A percentile compares a stretch with the other conserved stretches of the same genome.
Evolutionary conservation across 2,113 vertebrate species (phyloP).

Genomic region (Leptosomus discolor): DNA sequence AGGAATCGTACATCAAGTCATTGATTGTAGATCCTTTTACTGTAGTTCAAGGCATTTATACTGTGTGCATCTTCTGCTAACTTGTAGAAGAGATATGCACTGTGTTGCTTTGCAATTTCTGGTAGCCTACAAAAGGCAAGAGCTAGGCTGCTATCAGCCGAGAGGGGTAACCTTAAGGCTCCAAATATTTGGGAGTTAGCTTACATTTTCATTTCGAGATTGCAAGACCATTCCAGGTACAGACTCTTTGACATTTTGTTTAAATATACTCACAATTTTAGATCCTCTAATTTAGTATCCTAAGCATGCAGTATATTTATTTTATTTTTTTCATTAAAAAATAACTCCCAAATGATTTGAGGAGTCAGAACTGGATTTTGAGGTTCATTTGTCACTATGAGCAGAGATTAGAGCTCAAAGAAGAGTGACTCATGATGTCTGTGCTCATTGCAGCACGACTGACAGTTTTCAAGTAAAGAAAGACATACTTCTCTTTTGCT

Average conservation of each 20-base stretch:
- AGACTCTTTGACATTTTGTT: not conserved
- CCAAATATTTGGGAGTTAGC: not conserved
- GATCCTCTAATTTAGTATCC: not conserved
- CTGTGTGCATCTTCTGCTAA: not conserved
- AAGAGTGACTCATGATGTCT: conserved; percentile 45
- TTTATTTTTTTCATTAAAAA: not conserved
- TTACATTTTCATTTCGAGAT: not conserved
- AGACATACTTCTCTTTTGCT: not conserved
- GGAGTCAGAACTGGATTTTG: conserved; percentile 35
- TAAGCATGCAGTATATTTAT: not conserved
- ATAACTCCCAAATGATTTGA: not conserved
- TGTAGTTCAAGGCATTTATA: not conserved
- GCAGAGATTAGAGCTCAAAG: conserved; percentile 62
- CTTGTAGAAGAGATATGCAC: not conserved
- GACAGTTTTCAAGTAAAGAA: conserved; percentile 40
- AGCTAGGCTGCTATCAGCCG: not conserved
- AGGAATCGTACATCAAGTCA: not conserved
- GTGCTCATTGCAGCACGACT: conserved; percentile 53
- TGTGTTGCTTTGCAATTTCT: not conserved
- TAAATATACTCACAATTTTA: not conserved
- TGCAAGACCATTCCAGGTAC: not conserved
- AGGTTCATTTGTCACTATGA: conserved; percentile 61
- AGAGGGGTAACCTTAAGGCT: not conserved
- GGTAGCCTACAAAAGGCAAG: not conserved
- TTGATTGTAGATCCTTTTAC: not conserved